Evolutionary conservation across 2,797 vertebrate species (phyloP).

Genomic region (Remorina albescens): DNA sequence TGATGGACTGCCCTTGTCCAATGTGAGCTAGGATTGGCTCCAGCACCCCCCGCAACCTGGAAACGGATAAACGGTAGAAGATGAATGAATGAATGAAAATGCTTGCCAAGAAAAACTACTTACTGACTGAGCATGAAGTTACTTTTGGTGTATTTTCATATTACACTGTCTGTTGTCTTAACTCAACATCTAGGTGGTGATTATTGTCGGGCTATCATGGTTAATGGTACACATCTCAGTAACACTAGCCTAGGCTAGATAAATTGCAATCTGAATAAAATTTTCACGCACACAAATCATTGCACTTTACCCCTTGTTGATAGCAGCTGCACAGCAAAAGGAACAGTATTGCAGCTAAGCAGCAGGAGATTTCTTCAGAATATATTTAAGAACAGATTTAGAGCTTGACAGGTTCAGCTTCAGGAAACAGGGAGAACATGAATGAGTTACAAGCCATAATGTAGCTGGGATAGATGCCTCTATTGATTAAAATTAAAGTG

Average conservation of each 20-base stretch:
- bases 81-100: too few relatives aligned
- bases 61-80: too few relatives aligned
- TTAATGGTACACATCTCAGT: conserved; percentile 2
- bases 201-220: background rate
- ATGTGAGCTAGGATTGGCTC: too few relatives aligned
- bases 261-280: conserved; percentile 15
- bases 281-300: conserved; percentile 16
- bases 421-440: conserved; percentile 5
- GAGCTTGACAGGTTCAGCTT: conserved; percentile 10
- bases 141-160: background rate
- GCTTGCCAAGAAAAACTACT: conserved; percentile 12
- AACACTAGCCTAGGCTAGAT: conserved; percentile 15
- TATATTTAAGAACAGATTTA: conserved; percentile 9
- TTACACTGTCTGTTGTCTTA: background rate
- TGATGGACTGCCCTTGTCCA: too few relatives aligned
- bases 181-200: background rate
- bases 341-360: conserved; percentile 18
- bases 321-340: conserved; percentile 19
- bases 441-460: background rate
- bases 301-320: conserved; percentile 16
- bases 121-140: conserved; percentile 10
- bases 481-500: conserved; percentile 18
- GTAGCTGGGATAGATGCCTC: background rate
- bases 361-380: conserved; percentile 16
- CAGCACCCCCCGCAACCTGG: too few relatives aligned